Conservation (phyloP, 2,113 vertebrate species). For the Hirundichthys speculiger region DNA sequence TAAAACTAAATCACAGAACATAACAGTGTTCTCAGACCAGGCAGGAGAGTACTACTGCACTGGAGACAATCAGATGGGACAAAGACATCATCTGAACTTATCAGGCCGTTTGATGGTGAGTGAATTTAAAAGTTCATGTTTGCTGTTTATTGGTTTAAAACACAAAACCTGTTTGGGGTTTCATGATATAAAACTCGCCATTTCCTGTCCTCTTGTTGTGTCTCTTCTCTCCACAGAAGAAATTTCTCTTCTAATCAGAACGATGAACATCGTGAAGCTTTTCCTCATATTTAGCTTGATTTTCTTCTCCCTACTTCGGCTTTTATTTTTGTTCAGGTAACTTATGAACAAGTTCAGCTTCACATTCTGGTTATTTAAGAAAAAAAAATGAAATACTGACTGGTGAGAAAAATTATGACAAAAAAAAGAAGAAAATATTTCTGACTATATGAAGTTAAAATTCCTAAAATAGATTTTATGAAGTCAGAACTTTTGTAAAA, state of each 20-base stretch:
- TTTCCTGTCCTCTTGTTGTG: not conserved
- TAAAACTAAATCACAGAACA: fast-evolving
- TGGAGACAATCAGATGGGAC: slow-evolving; percentile 28
- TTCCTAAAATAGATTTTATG: too few relatives aligned
- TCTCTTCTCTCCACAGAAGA: too few relatives aligned
- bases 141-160: not conserved
- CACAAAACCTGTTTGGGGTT: not conserved
- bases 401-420: too few relatives aligned
- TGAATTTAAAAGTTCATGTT: not conserved
- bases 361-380: too few relatives aligned
- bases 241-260: too few relatives aligned
- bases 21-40: slow-evolving; percentile 47
- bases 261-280: not conserved
- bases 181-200: not conserved
- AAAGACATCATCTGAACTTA: slow-evolving; percentile 10
- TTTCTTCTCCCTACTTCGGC: slow-evolving; percentile 12
- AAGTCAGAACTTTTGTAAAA: too few relatives aligned
- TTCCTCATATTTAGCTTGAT: not conserved
- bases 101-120: slow-evolving; percentile 53
- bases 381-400: too few relatives aligned
- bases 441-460: too few relatives aligned
- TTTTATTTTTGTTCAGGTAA: slow-evolving; percentile 60
- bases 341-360: too few relatives aligned
- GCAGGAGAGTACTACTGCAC: slow-evolving; percentile 68
- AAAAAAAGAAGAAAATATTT: too few relatives aligned